These are phyloP conservation scores for Brenthis daphne DNA, from an alignment of 2,888 invertebrate species.

Conservation along the genomic window DNA sequence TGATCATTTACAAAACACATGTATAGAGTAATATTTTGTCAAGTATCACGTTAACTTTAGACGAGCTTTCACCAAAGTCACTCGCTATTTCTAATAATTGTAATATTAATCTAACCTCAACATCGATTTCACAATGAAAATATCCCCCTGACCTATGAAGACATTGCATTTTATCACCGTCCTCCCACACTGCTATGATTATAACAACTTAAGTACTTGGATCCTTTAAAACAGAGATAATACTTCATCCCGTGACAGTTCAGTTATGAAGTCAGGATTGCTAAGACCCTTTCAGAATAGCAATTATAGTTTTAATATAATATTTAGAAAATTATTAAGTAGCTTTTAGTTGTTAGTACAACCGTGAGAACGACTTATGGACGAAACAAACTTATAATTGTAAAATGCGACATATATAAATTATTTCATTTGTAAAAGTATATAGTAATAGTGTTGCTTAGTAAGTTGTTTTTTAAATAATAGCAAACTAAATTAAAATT, in stretches of 20 bases:
- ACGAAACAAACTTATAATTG: no score
- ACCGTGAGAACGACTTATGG: no score
- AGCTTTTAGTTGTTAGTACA: no score
- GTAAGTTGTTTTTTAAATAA: no score
- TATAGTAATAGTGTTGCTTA: no score
- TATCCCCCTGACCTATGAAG: constrained; percentile 41
- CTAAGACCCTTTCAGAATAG: constrained; percentile 7
- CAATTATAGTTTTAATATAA: constrained; percentile 8
- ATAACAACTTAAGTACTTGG: constrained; percentile 35
- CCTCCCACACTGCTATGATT: constrained; percentile 40
- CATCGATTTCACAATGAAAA: constrained; percentile 35
- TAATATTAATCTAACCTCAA: constrained; percentile 15
- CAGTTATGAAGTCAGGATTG: constrained; percentile 19
- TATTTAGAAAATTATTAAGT: no score
- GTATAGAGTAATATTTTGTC: no score
- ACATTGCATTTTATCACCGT: constrained; percentile 42
- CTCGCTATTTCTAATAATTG: constrained; percentile 1
- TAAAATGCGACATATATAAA: no score
- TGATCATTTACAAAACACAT: no score
- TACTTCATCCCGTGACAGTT: constrained; percentile 32
- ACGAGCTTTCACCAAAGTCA: not conserved
- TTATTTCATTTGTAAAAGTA: no score
- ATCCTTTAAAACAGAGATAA: constrained; percentile 31
- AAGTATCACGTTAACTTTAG: not conserved
- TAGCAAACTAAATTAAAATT: no score